These are phyloP conservation scores for Sycophila sp. DNA, from an alignment of 1,140 invertebrate species.

Conservation along the genomic window DNA sequence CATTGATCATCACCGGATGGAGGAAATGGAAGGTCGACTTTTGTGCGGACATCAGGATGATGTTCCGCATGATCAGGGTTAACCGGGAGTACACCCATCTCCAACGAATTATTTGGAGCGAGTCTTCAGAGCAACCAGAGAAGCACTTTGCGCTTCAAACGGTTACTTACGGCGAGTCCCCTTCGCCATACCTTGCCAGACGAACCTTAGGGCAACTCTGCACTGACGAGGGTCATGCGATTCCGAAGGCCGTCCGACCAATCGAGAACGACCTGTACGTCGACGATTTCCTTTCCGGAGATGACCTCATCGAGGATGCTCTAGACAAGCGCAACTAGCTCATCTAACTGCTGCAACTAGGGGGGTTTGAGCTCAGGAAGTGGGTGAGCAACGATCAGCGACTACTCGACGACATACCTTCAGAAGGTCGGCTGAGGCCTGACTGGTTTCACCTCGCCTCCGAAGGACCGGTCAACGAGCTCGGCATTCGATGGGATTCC, in stretches of 20 bases:
- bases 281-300: constrained; percentile 10
- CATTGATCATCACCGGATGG: background rate
- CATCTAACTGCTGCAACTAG: background rate
- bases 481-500: background rate
- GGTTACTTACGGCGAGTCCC: background rate
- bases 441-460: background rate
- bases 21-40: background rate
- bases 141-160: background rate
- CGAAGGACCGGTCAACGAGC: background rate
- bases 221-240: background rate
- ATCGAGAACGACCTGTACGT: background rate
- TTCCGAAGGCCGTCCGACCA: background rate
- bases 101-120: constrained; percentile 23
- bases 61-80: constrained; percentile 5
- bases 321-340: background rate
- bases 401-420: background rate
- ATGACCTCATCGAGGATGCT: background rate
- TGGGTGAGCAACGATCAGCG: background rate
- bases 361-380: background rate
- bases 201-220: background rate
- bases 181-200: background rate
- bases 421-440: background rate
- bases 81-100: background rate
- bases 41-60: constrained; percentile 16
- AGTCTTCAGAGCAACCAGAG: background rate